Conservation (phyloP, 1,140 invertebrate genomes). For the Portunus trituberculatus region DNA sequence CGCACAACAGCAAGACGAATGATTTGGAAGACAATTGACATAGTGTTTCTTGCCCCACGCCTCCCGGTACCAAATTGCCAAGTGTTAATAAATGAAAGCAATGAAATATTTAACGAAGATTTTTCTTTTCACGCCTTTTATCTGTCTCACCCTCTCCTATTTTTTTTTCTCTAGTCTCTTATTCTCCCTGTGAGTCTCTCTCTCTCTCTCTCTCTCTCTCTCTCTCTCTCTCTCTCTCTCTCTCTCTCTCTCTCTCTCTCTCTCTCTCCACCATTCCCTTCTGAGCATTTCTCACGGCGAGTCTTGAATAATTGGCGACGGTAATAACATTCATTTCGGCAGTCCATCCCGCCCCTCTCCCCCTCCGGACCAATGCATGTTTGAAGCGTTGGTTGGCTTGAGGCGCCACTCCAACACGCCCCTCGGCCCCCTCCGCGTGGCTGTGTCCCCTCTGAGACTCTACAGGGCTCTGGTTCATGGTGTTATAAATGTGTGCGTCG, state of each 20-base stretch:
- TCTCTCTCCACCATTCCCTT: background rate
- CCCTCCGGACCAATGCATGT: background rate
- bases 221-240: background rate
- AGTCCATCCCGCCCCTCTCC: background rate
- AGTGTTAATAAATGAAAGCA: constrained; percentile 15
- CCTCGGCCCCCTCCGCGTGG: no score
- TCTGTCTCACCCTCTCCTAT: background rate
- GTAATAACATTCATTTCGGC: background rate
- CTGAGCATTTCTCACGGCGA: background rate
- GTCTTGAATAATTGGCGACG: background rate
- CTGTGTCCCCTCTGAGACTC: no score
- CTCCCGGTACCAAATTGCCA: background rate
- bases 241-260: background rate
- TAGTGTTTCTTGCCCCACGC: background rate
- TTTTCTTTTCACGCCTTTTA: background rate
- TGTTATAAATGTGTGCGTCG: background rate
- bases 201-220: background rate
- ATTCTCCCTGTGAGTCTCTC: background rate
- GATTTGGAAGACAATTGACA: background rate
- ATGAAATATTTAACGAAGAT: background rate
- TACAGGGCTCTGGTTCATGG: no score
- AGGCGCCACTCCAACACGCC: background rate
- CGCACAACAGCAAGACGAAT: background rate
- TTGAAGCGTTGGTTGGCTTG: background rate
- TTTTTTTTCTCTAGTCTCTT: background rate